Base-by-base conservation (phyloP, 2,113 vertebrate species). In the Egretta garzetta region DNA sequence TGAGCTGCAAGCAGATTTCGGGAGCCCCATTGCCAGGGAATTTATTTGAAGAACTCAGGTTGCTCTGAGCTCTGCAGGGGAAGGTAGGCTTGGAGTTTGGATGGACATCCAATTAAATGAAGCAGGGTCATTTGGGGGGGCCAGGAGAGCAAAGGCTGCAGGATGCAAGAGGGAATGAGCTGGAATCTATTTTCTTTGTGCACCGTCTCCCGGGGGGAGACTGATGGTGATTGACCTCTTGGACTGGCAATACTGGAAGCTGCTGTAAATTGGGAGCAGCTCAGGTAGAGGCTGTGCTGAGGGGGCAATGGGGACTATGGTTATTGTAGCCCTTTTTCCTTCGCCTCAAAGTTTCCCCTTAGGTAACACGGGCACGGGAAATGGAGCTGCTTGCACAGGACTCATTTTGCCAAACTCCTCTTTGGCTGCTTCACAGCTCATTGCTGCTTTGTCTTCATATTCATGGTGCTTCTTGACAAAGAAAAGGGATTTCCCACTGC, bases 181-280 rank as follows among this genome's bases (percentile, higher is more conserved):
- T 59, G 35, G 71, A 62, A 92, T 75, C 64, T 76, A 1, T 75
- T 93, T 91, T 18, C 30, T 79, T 88, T 50, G 22, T 53, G 41
- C 0, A 2, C 9, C 10, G 0, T 79, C 30, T 79, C 33, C 39
- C 0, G 0, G 0, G 28, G 27, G 27, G 14, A 45, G 9, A 19
- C n/a, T 62, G 81, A 12, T 53, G 66, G 27, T 37, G 45, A 11
- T 55, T 73, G 75, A 70, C 53, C 41, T 86, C 53, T 85, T 70
- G 88, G 92, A 53, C 23, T 58, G 67, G 55, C 3, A 26, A 1
- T 53, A 17, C 37, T 72, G 58, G 83, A 41, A 76, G 32, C 10
- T 58, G 70, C 33, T 70, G 56, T 37, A 53, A 91, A 72, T 35
- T 67, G 39, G 74, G 52, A 84, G 19, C 45, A 75, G 76, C 33